Evolutionary conservation across 1,140 invertebrate genomes (phyloP), one percentile per base, ranked within the genome.

Genomic region (Apis mellifera): DNA sequence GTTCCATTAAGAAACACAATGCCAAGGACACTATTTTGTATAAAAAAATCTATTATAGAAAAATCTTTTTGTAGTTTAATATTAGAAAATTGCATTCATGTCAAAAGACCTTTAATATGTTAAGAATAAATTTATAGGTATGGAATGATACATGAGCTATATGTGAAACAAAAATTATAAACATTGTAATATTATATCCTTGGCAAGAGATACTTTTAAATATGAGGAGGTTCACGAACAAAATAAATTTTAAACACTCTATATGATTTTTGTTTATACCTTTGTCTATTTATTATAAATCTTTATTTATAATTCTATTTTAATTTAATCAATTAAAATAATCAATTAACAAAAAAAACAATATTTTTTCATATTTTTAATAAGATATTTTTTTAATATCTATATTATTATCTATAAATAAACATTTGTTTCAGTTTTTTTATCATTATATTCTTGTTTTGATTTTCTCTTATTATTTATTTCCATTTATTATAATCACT

Each of bases 1-100:
- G 64, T 50, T 73, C 9, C 62, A 71, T 66, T 19, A 23, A 66
- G 26, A 68, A 19, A 73, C 55, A 71, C 68, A 65, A 83, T 79
- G 72, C 84, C 81, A 86, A 86, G 84, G 71, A 86, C 55, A 80
- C 69, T 80, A 76, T 77, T 87, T 87, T 87, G 82, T 87, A 86
- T 50, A 86, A 80, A 83, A n/a, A 59, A 42, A 73, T 42, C 26
- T 82, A 75, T 21, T 60, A 76, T 55, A 83, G 32, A 68, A 26
- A 80, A 76, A 68, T 65, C 15, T 54, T 83, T 86, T 84, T 80
- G 62, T 80, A 76, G 66, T 76, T 79, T 76, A 65, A 76, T 79
- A 83, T 78, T 85, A 85, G 52, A 72, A 78, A 60, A 74, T 52
- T 84, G 54, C 65, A 62, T 62, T 74, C 52, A 70, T 78, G 60